Conservation (phyloP, 2,113 vertebrate species). For the Myotis davidii region DNA sequence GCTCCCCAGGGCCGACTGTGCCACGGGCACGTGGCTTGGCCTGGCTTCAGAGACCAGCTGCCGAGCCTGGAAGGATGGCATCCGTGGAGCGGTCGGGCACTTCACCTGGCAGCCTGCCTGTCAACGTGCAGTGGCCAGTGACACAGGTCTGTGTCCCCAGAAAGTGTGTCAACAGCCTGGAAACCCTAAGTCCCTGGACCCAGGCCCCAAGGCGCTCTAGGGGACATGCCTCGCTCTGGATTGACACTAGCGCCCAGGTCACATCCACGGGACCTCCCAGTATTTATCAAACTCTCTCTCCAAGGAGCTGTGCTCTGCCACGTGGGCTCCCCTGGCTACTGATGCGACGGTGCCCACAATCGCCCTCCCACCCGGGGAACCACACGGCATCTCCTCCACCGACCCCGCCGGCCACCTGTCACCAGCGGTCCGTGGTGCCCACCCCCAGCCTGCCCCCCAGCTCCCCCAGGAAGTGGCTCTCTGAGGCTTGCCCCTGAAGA, state of each 20-base stretch:
- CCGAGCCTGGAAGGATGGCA: not conserved
- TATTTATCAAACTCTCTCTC: not conserved
- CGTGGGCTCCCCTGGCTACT: not conserved
- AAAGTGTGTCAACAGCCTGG: not conserved
- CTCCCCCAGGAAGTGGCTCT: not conserved
- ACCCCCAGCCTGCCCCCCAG: slow-evolving; percentile 25
- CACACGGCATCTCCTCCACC: not conserved
- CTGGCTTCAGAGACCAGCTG: not conserved
- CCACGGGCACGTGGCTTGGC: not conserved
- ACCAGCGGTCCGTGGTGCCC: accelerated
- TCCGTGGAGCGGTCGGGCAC: not conserved
- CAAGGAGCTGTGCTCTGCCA: accelerated
- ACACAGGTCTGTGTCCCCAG: not conserved
- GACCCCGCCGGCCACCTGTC: not conserved
- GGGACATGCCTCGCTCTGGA: accelerated
- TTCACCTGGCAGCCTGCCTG: not conserved
- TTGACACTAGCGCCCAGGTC: accelerated
- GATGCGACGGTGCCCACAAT: accelerated
- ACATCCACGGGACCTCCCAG: accelerated
- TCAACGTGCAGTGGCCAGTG: not conserved
- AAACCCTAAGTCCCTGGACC: not conserved
- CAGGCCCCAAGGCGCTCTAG: not conserved
- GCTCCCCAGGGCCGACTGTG: too few relatives aligned
- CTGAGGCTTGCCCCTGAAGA: slow-evolving; percentile 85
- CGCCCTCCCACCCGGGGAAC: not conserved